Conservation (phyloP, 92 coral and sea anemone genomes). For the Phenganax subtilis region DNA sequence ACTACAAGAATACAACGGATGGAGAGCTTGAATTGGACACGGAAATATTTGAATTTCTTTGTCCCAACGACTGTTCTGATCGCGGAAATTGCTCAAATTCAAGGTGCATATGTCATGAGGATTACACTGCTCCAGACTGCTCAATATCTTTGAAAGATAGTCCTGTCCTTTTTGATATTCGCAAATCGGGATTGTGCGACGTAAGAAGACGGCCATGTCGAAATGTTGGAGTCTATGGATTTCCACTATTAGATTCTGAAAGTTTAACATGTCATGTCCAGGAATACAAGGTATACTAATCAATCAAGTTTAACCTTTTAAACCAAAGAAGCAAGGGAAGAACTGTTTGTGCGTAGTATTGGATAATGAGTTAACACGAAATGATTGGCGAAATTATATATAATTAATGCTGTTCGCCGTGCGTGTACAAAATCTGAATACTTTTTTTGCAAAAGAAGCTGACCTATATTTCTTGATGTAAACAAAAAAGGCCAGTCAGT, state of each 20-base stretch:
- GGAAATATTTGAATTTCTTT: conserved; percentile 48
- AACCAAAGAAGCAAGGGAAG: too few relatives aligned
- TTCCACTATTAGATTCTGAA: conserved; percentile 50
- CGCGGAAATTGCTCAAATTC: conserved; percentile 69
- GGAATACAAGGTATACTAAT: conserved; percentile 49
- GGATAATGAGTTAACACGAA: too few relatives aligned
- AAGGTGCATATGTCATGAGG: conserved; percentile 62
- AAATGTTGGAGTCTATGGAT: conserved; percentile 50
- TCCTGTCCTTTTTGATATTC: conserved; percentile 46
- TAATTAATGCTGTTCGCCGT: too few relatives aligned
- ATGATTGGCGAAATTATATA: too few relatives aligned
- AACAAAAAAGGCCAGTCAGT: too few relatives aligned
- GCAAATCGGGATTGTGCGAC: conserved; percentile 56
- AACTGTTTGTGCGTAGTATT: too few relatives aligned
- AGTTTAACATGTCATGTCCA: conserved; percentile 60
- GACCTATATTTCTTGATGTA: too few relatives aligned
- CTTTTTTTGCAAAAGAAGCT: too few relatives aligned
- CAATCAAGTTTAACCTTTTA: too few relatives aligned
- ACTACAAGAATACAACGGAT: conserved; percentile 23
- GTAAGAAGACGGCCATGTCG: conserved; percentile 56
- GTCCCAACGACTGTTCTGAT: conserved; percentile 66
- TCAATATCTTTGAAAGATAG: conserved; percentile 50
- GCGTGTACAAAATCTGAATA: too few relatives aligned
- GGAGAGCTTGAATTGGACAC: conserved; percentile 2
- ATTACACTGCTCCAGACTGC: conserved; percentile 59